These are phyloP conservation scores for Hemiprocne comata DNA, from an alignment of 2,113 vertebrate species.

Conservation along the genomic window DNA sequence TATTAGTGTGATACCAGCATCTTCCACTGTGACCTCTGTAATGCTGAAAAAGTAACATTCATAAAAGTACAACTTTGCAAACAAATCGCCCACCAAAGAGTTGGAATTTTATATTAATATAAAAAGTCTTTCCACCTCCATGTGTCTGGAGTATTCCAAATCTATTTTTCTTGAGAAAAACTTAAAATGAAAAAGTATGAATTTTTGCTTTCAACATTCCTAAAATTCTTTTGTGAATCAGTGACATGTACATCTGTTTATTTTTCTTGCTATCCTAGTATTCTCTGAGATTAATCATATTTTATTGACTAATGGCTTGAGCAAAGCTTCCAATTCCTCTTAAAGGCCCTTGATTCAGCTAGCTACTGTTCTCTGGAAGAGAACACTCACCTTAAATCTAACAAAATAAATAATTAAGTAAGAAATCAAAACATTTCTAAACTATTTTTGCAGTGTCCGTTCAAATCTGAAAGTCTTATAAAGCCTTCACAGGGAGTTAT, in stretches of 20 bases:
- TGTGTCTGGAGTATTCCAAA: neutral
- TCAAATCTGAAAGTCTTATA: neutral
- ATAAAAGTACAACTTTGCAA: neutral
- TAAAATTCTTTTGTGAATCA: neutral
- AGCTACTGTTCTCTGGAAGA: neutral
- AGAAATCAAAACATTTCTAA: neutral
- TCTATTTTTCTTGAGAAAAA: neutral
- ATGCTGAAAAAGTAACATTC: neutral
- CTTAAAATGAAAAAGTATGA: neutral
- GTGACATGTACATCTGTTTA: neutral
- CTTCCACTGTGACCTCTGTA: neutral
- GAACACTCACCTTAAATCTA: neutral
- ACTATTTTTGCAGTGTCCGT: neutral
- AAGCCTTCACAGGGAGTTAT: neutral
- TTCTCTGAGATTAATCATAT: neutral
- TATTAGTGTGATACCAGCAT: neutral
- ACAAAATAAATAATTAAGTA: neutral
- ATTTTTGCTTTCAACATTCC: neutral
- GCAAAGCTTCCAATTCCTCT: constrained; percentile 7
- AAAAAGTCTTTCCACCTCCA: neutral
- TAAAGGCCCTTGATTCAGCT: neutral
- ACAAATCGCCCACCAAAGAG: neutral
- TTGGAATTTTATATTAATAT: no score
- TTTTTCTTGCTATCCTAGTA: neutral
- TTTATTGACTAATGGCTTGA: neutral